phyloP scores from a whole-genome alignment of 2,888 invertebrate species.

The Apamea monoglypha region DNA sequence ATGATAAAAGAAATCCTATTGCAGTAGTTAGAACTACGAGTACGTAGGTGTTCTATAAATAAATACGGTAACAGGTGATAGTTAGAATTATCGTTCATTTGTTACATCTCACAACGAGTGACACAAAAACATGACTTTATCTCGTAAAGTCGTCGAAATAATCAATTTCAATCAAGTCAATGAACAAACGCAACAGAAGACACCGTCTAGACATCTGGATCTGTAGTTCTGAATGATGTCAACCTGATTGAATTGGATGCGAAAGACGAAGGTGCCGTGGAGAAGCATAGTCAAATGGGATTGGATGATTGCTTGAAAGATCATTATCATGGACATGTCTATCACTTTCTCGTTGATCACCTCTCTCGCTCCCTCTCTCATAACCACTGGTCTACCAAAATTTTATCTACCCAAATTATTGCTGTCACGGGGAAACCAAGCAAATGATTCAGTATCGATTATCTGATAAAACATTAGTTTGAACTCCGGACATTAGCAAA shows the following conservation, averaged over 20 bases:
- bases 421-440: not conserved
- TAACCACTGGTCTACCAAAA: not conserved
- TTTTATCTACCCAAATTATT: not conserved
- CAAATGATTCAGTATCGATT: conserved; percentile 14
- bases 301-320: not conserved
- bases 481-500: conserved; percentile 24
- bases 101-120: too few species aligned
- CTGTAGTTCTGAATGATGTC: not conserved
- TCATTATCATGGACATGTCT: not conserved
- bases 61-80: not conserved
- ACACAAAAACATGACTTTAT: not conserved
- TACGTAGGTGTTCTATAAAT: not conserved
- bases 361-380: not conserved
- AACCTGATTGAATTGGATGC: not conserved
- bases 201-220: not conserved
- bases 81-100: not conserved
- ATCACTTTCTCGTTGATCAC: not conserved
- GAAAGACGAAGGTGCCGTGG: not conserved
- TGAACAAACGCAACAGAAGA: not conserved
- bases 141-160: not conserved
- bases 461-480: conserved; percentile 16
- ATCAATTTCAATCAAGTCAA: not conserved
- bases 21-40: not conserved
- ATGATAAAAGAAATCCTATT: conserved; percentile 22
- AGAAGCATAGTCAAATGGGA: not conserved